Base-by-base conservation (phyloP, 2,797 vertebrate genomes). In the Bradypus variegatus region DNA sequence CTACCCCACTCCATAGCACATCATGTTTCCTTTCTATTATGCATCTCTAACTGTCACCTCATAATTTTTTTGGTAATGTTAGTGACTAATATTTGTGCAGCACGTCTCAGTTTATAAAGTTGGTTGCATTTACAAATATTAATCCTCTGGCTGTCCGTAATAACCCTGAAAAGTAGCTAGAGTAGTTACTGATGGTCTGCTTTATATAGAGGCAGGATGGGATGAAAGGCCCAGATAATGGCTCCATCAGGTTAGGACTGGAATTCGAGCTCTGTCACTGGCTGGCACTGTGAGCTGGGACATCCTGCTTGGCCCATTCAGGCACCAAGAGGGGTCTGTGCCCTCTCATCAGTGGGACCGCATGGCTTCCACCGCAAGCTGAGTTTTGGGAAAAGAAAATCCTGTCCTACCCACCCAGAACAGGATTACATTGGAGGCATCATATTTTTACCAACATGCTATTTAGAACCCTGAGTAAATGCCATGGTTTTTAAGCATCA, bases 401-500 rank as follows among this genome's bases (percentile, higher is more conserved):
- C 38, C 41, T 64, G n/a, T 38, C 55, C 36, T 72, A 36, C 16
- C 76, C 23, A 77, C 65, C 2, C n/a, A 84, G 72, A 89, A 93
- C 90, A 79, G 75, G 31, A 73, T 86, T 55, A 91, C 81, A 72
- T 80, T 93, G 79, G 72, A 86, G 72, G 45, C 83, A 81, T 89
- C 45, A 4, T 89, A 58, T 78, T 94, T 95, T 96, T 33, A 83
- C 73, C 69, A 95, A 79, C 58, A 50, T 83, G 55, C 21, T 92
- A 29, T 94, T 94, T 95, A 72, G 77, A 91, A 89, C 13, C 29
- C 67, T 75, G 50, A 86, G 73, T 16, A 94, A 93, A 92, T 90
- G 81, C 91, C 69, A 70, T 82, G 67, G 41, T 84, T 93, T 93
- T 88, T 75, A 88, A 94, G 84, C 80, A 91, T 94, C 76, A 91